These are phyloP conservation scores for Crepidodera aurea DNA, from an alignment of 2,888 invertebrate genomes.

Conservation along the genomic window DNA sequence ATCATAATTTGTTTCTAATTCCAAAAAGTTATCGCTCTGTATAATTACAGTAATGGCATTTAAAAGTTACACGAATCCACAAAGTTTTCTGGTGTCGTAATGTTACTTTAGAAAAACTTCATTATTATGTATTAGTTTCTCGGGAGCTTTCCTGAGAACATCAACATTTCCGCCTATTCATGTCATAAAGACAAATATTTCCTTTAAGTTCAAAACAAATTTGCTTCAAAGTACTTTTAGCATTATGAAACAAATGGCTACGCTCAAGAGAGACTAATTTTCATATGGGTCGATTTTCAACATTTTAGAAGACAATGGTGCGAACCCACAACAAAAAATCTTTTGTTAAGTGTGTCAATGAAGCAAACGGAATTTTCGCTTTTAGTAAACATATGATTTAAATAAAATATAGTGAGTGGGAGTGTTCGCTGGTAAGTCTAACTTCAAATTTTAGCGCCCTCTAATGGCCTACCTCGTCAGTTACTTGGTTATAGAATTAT, in stretches of 20 bases:
- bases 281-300: neutral
- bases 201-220: conserved; percentile 15
- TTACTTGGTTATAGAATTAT: too few relatives aligned
- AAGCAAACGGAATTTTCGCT: too few relatives aligned
- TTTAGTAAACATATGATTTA: too few relatives aligned
- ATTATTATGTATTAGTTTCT: conserved; percentile 19
- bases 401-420: too few relatives aligned
- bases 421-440: too few relatives aligned
- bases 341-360: too few relatives aligned
- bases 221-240: conserved; percentile 11
- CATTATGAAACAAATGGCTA: conserved; percentile 9
- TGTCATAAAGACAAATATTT: conserved; percentile 18
- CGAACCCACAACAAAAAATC: too few relatives aligned
- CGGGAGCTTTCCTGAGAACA: conserved; percentile 7
- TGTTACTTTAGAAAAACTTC: conserved; percentile 8
- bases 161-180: conserved; percentile 15
- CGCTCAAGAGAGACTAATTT: conserved; percentile 4
- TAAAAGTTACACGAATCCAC: conserved; percentile 3
- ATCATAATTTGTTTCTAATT: too few relatives aligned
- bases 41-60: conserved; percentile 3
- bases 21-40: neutral
- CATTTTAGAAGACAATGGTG: too few relatives aligned
- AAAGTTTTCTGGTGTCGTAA: conserved; percentile 3
- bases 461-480: too few relatives aligned
- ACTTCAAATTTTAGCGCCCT: too few relatives aligned